Conservation (phyloP, 2,113 vertebrate genomes). For the Psettodes erumei region DNA sequence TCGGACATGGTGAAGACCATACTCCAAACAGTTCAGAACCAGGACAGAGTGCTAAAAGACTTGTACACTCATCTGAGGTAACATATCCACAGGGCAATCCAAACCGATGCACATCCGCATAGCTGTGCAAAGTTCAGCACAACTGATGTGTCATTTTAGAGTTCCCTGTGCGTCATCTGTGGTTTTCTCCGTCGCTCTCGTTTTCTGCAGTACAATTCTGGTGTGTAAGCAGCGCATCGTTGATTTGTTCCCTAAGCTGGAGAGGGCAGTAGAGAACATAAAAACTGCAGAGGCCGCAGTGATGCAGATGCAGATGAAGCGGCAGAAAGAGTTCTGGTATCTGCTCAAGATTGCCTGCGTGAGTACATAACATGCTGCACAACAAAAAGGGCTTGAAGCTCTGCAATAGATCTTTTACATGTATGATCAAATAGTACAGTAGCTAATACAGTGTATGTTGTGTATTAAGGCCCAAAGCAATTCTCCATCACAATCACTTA, state of each 20-base stretch:
- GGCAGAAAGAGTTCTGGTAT: constrained; percentile 98
- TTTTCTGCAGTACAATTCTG: constrained; percentile 88
- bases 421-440: constrained; percentile 1
- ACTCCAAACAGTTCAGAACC: constrained; percentile 95
- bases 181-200: not conserved
- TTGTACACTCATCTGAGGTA: constrained; percentile 96
- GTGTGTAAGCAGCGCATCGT: constrained; percentile 96
- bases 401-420: too few species aligned
- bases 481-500: constrained; percentile 78
- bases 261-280: constrained; percentile 91
- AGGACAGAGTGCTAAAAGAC: constrained; percentile 95
- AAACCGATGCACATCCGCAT: not conserved
- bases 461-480: constrained; percentile 87
- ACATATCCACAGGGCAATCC: not conserved
- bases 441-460: constrained; percentile 32
- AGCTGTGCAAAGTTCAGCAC: not conserved
- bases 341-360: constrained; percentile 97
- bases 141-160: not conserved
- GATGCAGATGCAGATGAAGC: constrained; percentile 97
- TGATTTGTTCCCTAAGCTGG: constrained; percentile 93
- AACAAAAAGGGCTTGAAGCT: constrained; percentile 5
- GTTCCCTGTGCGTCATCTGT: not conserved
- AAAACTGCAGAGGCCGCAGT: constrained; percentile 92
- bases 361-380: constrained; percentile 71
- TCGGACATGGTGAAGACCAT: constrained; percentile 97